Base-by-base conservation (phyloP, 23 tunicate species). In the Phallusia fumigata region DNA sequence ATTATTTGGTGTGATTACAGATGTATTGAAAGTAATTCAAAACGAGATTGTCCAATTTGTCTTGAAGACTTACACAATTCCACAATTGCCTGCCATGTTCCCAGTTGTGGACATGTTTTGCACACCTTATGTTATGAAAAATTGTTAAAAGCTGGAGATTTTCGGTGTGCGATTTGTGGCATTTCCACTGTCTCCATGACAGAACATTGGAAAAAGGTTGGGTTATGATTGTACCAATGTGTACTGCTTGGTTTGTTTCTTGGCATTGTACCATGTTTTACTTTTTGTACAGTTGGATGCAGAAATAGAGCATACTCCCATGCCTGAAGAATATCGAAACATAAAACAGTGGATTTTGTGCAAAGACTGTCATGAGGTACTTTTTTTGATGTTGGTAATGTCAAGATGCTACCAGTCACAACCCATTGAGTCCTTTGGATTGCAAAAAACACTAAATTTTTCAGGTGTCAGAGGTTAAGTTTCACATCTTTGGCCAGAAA, bases 261-360 rank as follows among this genome's bases (percentile, higher is more conserved):
- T 40, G 47, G 47, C 10, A 40, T 40, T 40, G n/a, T 40, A 40
- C 47, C 47, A 3, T 74, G 45, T 12, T 30, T 12, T 33, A 33
- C 78, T 10, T 33, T 10, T 19, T 33, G 12, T 74, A 74, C 45
- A 28, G 44, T 33, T 93, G 31, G 98, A 94, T 79, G 33, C 84
- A 74, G 88, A 89, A 65, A 83, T 94, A 47, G 82, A 73, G 34
- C 72, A 65, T 8, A 94, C 98, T 2, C 98, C 94, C 33, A 94
- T 94, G 98, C 98, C 98, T 34, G 82, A 64, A 15, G 98, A 94
- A 82, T 94, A 94, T 76, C 83, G 83, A 0, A 49, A 89, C 33
- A 44, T 36, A 33, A 53, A 81, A 50, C 45, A 33, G n/a, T 86
- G 94, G 90, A 94, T 89, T 52, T 73, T 94, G 52, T 94, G 98